Evolutionary conservation across 2,113 vertebrate genomes (phyloP).

Genomic region (Megaceryle maxima): DNA sequence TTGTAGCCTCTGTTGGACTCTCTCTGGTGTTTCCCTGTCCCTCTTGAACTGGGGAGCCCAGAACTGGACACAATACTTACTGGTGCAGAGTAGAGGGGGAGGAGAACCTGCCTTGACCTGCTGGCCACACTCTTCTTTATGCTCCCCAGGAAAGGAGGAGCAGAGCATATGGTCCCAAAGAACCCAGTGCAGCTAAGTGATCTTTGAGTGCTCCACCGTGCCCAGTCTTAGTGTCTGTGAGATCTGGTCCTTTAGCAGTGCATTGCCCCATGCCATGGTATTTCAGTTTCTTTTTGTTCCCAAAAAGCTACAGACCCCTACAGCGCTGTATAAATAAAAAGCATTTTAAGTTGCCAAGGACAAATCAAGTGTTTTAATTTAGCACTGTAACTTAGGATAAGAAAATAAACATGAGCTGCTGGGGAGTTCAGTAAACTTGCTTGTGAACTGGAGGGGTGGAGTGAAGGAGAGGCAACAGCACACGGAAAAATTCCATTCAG

Average conservation of each 20-base stretch:
- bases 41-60: too few species aligned
- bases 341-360: conserved; percentile 41
- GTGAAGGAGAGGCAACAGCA: neutral
- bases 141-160: neutral
- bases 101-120: too few species aligned
- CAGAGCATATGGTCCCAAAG: neutral
- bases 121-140: too few species aligned
- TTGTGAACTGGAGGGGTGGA: neutral
- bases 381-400: neutral
- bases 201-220: rapidly evolving
- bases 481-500: neutral
- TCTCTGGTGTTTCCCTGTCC: too few species aligned
- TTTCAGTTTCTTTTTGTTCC: neutral
- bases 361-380: conserved; percentile 59
- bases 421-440: conserved; percentile 11
- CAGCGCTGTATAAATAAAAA: neutral
- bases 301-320: neutral
- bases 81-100: too few species aligned
- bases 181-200: neutral
- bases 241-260: neutral
- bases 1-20: too few species aligned
- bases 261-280: neutral
- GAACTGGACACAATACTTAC: too few species aligned
- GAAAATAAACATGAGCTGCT: conserved; percentile 51
- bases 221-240: neutral